A percentile compares a stretch with the other conserved stretches of the same genome.
These are phyloP conservation scores for Cosmorhoe ocellata DNA, from an alignment of 2,888 invertebrate genomes.

Conservation along the genomic window DNA sequence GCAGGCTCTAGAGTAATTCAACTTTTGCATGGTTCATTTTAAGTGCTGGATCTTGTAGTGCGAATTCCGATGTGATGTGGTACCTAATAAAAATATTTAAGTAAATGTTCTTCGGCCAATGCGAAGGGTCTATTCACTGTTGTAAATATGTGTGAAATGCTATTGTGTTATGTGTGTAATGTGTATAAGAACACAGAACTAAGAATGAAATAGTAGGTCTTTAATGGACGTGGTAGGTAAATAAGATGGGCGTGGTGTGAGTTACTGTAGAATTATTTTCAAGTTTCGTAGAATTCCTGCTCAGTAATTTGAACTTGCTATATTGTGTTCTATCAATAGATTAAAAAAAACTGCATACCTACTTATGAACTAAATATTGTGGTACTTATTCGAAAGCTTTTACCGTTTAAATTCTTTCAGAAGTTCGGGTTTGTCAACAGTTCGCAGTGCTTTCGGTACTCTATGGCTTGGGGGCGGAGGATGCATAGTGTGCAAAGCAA, in stretches of 20 bases:
- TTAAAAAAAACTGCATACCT: too few species aligned
- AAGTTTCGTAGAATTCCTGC: not conserved
- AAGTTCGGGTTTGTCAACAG: not conserved
- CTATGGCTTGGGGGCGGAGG: slow-evolving; percentile 34
- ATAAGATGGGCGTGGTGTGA: not conserved
- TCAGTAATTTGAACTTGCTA: not conserved
- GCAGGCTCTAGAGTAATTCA: slow-evolving; percentile 60
- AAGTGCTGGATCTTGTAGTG: slow-evolving; percentile 72
- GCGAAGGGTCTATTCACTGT: slow-evolving; percentile 27
- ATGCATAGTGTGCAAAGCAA: slow-evolving; percentile 49
- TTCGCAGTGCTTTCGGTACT: slow-evolving; percentile 21
- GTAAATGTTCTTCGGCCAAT: slow-evolving; percentile 23
- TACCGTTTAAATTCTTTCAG: too few species aligned
- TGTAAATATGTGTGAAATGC: slow-evolving; percentile 24
- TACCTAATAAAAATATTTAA: slow-evolving; percentile 45
- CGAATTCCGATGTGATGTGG: slow-evolving; percentile 50
- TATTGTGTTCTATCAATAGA: too few species aligned
- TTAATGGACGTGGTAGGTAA: slow-evolving; percentile 7
- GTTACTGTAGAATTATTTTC: not conserved
- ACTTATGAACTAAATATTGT: too few species aligned
- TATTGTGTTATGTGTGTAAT: slow-evolving; percentile 18
- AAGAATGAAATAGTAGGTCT: too few species aligned
- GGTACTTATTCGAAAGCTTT: too few species aligned
- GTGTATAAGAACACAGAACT: slow-evolving; percentile 5
- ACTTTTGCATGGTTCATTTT: slow-evolving; percentile 59